phyloP scores from a whole-genome alignment of 1,140 invertebrate species.

The Anastrepha obliqua region DNA sequence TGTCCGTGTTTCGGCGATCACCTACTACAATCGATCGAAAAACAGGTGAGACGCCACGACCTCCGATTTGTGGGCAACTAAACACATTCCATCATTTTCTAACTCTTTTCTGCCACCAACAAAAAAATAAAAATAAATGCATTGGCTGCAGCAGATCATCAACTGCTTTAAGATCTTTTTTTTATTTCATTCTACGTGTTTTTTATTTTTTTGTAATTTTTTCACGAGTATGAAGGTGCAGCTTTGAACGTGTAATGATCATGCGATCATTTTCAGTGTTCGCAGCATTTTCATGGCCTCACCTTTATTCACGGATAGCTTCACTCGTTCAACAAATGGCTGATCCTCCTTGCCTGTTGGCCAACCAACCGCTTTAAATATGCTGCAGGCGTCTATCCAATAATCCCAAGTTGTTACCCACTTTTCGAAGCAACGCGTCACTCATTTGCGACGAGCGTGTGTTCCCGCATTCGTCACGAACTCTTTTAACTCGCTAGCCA shows the following conservation, averaged over 20 bases:
- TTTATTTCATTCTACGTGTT: background rate
- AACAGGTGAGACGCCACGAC: slow-evolving; percentile 32
- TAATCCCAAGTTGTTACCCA: slow-evolving; percentile 43
- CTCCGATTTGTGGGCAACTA: slow-evolving; percentile 8
- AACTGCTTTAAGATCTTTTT: background rate
- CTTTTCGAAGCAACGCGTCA: slow-evolving; percentile 55
- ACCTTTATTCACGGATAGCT: background rate
- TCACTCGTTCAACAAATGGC: background rate
- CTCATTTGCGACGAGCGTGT: slow-evolving; percentile 50
- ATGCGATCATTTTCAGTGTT: slow-evolving; percentile 14
- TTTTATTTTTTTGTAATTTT: background rate
- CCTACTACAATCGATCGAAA: slow-evolving; percentile 14
- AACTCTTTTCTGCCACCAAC: slow-evolving; percentile 38
- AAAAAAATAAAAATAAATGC: background rate
- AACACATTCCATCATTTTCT: slow-evolving; percentile 47
- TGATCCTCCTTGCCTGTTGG: slow-evolving; percentile 19
- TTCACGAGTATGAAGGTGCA: background rate
- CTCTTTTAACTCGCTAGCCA: slow-evolving; percentile 37
- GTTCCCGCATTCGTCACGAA: slow-evolving; percentile 60
- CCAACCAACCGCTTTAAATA: background rate
- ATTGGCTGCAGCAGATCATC: background rate
- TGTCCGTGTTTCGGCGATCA: background rate
- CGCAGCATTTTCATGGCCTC: slow-evolving; percentile 11
- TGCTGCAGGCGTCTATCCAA: slow-evolving; percentile 40
- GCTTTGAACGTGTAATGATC: slow-evolving; percentile 33